Conservation (phyloP, 2,888 invertebrate species). For the Cyaniris semiargus region DNA sequence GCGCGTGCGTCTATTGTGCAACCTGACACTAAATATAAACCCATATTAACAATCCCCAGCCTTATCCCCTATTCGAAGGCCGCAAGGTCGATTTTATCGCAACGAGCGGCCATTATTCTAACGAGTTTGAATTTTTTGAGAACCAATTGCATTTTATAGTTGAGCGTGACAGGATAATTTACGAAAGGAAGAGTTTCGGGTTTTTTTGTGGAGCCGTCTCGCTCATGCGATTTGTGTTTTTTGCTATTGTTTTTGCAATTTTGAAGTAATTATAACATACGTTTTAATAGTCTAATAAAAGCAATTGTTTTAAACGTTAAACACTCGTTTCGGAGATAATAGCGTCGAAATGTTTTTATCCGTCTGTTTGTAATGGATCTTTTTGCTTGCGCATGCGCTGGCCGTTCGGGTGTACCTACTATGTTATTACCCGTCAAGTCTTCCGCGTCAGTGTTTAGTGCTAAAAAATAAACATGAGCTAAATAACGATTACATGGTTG, state of each 20-base stretch:
- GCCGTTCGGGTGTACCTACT: conserved; percentile 39
- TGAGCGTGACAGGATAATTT: conserved; percentile 80
- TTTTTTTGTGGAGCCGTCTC: conserved; percentile 54
- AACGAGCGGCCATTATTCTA: conserved; percentile 53
- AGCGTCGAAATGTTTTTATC: conserved; percentile 53
- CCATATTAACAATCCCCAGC: conserved; percentile 40
- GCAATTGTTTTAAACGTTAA: conserved; percentile 54
- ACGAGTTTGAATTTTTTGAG: conserved; percentile 69
- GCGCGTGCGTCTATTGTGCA: conserved; percentile 76
- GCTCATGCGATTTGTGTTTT: conserved; percentile 66
- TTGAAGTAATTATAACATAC: conserved; percentile 56
- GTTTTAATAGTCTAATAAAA: conserved; percentile 60
- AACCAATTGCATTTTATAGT: conserved; percentile 79
- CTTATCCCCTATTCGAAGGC: conserved; percentile 37
- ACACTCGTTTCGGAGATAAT: conserved; percentile 61
- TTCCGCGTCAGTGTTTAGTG: conserved; percentile 37
- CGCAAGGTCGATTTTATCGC: conserved; percentile 33
- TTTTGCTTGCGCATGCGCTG: conserved; percentile 44
- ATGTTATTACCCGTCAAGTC: conserved; percentile 42
- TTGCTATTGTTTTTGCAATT: conserved; percentile 54
- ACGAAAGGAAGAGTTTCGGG: conserved; percentile 64
- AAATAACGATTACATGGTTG: conserved; percentile 27
- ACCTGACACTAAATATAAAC: conserved; percentile 60
- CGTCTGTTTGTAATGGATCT: conserved; percentile 48
- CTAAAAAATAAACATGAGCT: conserved; percentile 15